These are phyloP conservation scores for Cyphomyrus plagiostoma DNA, from an alignment of 2,113 vertebrate genomes.

Conservation along the genomic window DNA sequence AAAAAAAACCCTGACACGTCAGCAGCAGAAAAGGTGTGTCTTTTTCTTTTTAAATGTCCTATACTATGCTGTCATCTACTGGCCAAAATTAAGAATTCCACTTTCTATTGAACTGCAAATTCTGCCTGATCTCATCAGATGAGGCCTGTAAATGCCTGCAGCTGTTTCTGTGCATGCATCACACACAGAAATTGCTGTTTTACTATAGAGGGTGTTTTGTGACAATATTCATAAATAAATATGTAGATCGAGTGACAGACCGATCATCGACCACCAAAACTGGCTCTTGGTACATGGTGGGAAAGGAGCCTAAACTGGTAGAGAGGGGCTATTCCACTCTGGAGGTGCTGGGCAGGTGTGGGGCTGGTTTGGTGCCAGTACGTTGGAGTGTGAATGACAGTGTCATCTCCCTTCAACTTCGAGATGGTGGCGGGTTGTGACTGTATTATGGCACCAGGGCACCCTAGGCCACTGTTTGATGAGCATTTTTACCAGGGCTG, in stretches of 20 bases:
- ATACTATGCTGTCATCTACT: not conserved
- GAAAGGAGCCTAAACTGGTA: too few relatives aligned
- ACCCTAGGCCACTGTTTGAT: not conserved
- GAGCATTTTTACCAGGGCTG: not conserved
- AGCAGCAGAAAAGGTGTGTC: not conserved
- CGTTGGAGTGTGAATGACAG: too few relatives aligned
- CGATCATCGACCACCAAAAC: too few relatives aligned
- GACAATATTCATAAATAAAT: not conserved
- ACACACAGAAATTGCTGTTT: not conserved
- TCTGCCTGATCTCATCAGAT: not conserved
- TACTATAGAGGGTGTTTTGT: not conserved
- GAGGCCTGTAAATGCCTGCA: not conserved
- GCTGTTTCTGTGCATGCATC: not conserved
- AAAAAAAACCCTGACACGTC: not conserved
- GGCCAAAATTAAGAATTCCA: not conserved
- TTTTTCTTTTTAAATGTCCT: not conserved
- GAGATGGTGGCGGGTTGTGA: too few relatives aligned
- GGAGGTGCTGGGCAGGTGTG: too few relatives aligned
- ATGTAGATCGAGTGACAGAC: not conserved
- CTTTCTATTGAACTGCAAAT: not conserved
- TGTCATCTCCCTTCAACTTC: too few relatives aligned
- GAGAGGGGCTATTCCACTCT: too few relatives aligned
- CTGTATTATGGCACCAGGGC: not conserved
- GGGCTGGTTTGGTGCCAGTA: too few relatives aligned
- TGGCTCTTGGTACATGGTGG: too few relatives aligned